These are phyloP conservation scores for Rhabdophis nuchalis DNA, from an alignment of 2,797 vertebrate genomes.

Conservation along the genomic window DNA sequence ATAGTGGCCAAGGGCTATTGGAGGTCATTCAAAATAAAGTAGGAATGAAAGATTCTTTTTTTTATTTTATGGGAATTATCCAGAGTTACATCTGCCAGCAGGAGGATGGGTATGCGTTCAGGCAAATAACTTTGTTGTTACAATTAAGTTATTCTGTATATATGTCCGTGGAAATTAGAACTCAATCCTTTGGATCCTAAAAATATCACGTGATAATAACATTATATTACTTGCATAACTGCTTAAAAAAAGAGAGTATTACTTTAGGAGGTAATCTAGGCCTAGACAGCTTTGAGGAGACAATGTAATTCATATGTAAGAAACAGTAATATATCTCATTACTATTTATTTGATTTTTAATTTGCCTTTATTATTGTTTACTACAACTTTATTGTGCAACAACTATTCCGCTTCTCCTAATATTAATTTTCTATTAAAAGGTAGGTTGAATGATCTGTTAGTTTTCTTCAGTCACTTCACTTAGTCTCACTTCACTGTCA, in stretches of 20 bases:
- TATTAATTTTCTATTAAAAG: not conserved
- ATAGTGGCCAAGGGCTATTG: conserved; percentile 15
- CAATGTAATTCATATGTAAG: not conserved
- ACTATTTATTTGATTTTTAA: not conserved
- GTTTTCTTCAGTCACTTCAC: not conserved
- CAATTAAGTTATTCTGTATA: not conserved
- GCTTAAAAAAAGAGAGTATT: not conserved
- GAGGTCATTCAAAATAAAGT: not conserved
- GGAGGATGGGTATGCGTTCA: not conserved
- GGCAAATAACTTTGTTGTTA: not conserved
- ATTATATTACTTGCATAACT: not conserved
- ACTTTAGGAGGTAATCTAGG: not conserved
- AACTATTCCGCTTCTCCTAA: not conserved
- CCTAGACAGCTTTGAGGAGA: not conserved
- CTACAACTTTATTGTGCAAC: not conserved
- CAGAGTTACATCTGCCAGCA: not conserved
- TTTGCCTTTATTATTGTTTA: not conserved
- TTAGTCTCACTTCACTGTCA: not conserved
- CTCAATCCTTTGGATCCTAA: not conserved
- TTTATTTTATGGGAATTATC: not conserved
- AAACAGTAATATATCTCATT: not conserved
- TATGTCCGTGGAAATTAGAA: not conserved
- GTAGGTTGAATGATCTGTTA: not conserved
- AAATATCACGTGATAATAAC: not conserved
- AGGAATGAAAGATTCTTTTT: conserved; percentile 5